Conservation (phyloP, 2,888 invertebrate genomes). For the Nephrotoma guestfalica region DNA sequence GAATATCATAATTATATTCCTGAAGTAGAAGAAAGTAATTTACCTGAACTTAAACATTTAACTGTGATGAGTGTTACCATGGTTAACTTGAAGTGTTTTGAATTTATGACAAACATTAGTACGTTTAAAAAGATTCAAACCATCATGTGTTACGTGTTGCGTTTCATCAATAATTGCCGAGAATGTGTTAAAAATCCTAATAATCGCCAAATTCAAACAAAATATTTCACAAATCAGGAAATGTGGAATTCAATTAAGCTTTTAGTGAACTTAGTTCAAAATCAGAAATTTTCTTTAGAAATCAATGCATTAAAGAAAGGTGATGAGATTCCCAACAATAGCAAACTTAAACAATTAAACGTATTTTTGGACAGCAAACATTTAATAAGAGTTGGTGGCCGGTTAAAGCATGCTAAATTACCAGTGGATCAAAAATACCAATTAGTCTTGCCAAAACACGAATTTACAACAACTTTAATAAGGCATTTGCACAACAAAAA, state of each 20-base stretch:
- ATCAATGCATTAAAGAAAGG: background rate
- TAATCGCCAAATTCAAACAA: background rate
- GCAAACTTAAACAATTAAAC: background rate
- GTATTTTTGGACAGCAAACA: background rate
- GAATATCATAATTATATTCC: background rate
- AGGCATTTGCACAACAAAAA: background rate
- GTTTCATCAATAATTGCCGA: background rate
- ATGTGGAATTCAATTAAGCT: background rate
- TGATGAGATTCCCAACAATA: background rate
- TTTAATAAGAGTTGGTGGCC: background rate
- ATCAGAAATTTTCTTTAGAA: too few relatives aligned
- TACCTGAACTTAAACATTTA: too few relatives aligned
- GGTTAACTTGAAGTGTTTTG: background rate
- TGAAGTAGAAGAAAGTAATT: background rate
- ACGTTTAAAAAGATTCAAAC: background rate
- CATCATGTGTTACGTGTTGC: background rate
- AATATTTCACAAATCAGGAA: too few relatives aligned
- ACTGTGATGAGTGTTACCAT: background rate
- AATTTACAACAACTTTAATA: background rate
- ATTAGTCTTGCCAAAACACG: background rate
- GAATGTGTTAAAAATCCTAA: background rate
- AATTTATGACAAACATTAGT: background rate
- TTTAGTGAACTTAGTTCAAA: background rate
- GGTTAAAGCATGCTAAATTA: background rate
- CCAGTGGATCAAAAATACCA: background rate